These are phyloP conservation scores for Trichosurus vulpecula DNA, from an alignment of 2,797 vertebrate genomes.

Conservation along the genomic window DNA sequence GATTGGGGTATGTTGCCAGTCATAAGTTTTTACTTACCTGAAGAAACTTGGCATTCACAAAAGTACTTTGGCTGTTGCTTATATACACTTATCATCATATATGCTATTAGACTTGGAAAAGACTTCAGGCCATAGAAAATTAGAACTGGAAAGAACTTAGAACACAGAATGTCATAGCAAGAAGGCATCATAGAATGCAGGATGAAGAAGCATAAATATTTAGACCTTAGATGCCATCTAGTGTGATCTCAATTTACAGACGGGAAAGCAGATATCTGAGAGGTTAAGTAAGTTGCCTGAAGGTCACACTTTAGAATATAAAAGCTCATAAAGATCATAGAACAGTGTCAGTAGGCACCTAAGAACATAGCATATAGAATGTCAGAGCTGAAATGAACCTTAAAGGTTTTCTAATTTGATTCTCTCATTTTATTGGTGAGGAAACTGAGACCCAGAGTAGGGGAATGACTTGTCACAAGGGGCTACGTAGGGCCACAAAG, in stretches of 20 bases:
- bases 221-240: not conserved
- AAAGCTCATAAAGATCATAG: not conserved
- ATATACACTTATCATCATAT: not conserved
- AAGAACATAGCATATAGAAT: not conserved
- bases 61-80: not conserved
- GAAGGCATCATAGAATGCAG: not conserved
- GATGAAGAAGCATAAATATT: not conserved
- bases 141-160: not conserved
- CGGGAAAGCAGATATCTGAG: not conserved
- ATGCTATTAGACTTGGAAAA: not conserved
- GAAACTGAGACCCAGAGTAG: not conserved
- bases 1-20: not conserved
- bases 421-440: not conserved
- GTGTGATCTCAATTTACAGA: not conserved
- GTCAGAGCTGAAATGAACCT: not conserved
- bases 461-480: not conserved
- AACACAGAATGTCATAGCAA: not conserved
- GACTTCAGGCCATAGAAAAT: not conserved
- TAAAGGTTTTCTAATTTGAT: not conserved
- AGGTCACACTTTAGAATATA: not conserved
- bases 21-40: not conserved
- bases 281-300: not conserved
- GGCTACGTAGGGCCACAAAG: too few relatives aligned
- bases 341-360: not conserved
- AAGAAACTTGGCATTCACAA: not conserved